Base-by-base conservation (phyloP, 2,113 vertebrate genomes). In the Neomonachus schauinslandi region DNA sequence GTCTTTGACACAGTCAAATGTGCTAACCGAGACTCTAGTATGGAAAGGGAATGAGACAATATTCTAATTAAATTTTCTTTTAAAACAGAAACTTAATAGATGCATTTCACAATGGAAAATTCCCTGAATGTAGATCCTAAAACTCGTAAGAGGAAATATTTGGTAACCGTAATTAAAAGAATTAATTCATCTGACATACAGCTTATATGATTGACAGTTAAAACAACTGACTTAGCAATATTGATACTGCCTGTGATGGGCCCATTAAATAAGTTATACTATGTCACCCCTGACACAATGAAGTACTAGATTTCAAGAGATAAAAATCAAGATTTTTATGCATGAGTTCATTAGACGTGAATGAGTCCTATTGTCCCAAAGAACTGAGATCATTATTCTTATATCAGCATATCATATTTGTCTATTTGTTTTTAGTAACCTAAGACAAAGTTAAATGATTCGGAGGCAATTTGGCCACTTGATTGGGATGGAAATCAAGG, bases 11-110 rank as follows among this genome's bases (percentile, higher is more conserved):
- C 61, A 87, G 81, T 57, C 86, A 96, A 94, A 72, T 46, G 57
- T 31, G 26, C 8, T 89, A 59, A 81, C 36, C 6, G 79, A 83
- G 76, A 85, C 22, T 93, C 80, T 65, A 67, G 19, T n/a, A 33
- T 26, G 8, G 81, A 71, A 81, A 76, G 46, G 33, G 36, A 84
- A 67, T 39, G 26, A 80, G 31, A 67, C 85, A 89, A 94, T 49
- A 92, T 83, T 89, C 71, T 13, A 72, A 92, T 46, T 82, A 86
- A 67, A 46, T 46, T 84, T 95, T 61, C 67, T 94, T 97, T 79
- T 65, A 95, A 95, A 94, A 90, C 1, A 67, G 36, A 92, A 87
- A 92, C 76, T 2, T 80, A 97, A 65, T 76, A 28, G 49, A 71
- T 82, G 10, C 16, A 77, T 80, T 94, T 94, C 55, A 91, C 46